These are phyloP conservation scores for Plectropomus leopardus DNA, from an alignment of 2,113 vertebrate species.

Conservation along the genomic window DNA sequence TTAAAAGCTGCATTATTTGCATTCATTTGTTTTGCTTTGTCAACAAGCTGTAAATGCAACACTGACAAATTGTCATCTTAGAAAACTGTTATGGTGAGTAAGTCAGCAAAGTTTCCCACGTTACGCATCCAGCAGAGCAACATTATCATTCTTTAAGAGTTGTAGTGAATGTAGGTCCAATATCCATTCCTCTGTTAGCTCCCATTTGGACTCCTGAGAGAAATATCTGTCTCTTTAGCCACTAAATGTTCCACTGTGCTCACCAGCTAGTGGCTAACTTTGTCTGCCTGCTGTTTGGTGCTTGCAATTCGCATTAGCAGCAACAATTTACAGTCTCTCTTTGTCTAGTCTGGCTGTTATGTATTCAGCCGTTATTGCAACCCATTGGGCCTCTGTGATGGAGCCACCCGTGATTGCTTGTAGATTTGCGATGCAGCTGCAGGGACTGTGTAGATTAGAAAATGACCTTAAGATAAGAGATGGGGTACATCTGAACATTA, in stretches of 20 bases:
- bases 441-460: neutral
- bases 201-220: neutral
- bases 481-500: constrained; percentile 29
- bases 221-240: neutral
- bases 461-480: constrained; percentile 23
- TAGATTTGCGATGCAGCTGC: constrained; percentile 36
- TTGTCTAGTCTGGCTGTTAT: constrained; percentile 8
- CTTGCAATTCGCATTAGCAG: neutral
- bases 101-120: neutral
- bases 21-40: neutral
- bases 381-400: neutral
- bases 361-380: constrained; percentile 10
- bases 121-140: neutral
- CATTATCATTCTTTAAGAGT: neutral
- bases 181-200: neutral
- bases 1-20: neutral
- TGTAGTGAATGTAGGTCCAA: neutral
- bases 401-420: neutral
- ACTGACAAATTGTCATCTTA: neutral
- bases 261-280: neutral
- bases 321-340: neutral
- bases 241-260: neutral
- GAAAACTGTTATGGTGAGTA: neutral
- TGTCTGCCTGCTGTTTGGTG: neutral
- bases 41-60: neutral